A percentile compares a stretch with the other conserved stretches of the same genome.
These are phyloP conservation scores for Zaprionus inermis DNA, from an alignment of 1,140 invertebrate species.

Conservation along the genomic window DNA sequence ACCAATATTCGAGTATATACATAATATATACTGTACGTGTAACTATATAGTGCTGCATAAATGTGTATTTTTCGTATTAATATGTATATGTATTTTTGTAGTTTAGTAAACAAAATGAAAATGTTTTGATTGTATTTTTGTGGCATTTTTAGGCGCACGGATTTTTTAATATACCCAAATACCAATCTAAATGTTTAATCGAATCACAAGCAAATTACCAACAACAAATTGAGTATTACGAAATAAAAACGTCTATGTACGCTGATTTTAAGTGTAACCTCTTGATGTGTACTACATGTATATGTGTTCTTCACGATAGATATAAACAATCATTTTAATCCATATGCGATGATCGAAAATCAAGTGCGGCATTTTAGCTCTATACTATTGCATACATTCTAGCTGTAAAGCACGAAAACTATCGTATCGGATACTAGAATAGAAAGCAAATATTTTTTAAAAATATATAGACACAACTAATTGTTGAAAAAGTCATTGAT, in stretches of 20 bases:
- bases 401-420: slow-evolving; percentile 26
- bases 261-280: slow-evolving; percentile 54
- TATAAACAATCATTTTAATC: slow-evolving; percentile 28
- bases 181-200: slow-evolving; percentile 65
- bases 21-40: slow-evolving; percentile 17
- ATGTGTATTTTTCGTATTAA: slow-evolving; percentile 62
- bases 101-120: slow-evolving; percentile 67
- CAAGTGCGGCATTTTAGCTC: slow-evolving; percentile 45
- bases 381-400: slow-evolving; percentile 33
- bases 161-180: slow-evolving; percentile 48
- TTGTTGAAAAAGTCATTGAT: slow-evolving; percentile 46
- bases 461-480: slow-evolving; percentile 67
- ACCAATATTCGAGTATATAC: slow-evolving; percentile 41
- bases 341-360: slow-evolving; percentile 6
- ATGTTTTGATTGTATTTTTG: slow-evolving; percentile 81
- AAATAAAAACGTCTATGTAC: slow-evolving; percentile 53
- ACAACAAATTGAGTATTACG: slow-evolving; percentile 37
- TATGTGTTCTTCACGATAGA: slow-evolving; percentile 49
- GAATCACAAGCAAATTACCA: slow-evolving; percentile 28
- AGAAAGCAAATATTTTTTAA: slow-evolving; percentile 65
- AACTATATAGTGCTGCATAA: slow-evolving; percentile 47
- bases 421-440: slow-evolving; percentile 16
- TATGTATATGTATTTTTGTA: slow-evolving; percentile 73
- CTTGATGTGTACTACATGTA: slow-evolving; percentile 49
- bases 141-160: slow-evolving; percentile 73